phyloP scores from a whole-genome alignment of 2,113 vertebrate species.

The Herpetotheres cachinnans region DNA sequence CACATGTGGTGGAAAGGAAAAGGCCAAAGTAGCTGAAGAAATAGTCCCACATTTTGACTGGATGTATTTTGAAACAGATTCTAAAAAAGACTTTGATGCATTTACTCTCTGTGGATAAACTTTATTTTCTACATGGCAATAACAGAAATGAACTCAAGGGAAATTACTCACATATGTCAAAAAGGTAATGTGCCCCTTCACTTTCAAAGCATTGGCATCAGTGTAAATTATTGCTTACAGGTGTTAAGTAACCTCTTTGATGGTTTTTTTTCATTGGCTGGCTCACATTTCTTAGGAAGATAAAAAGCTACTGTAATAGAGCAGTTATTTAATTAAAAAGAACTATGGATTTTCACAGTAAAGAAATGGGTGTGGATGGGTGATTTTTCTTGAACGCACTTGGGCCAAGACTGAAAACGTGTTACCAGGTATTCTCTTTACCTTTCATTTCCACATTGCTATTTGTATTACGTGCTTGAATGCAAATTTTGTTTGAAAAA shows the following conservation, averaged over 20 bases:
- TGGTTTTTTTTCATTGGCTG: slow-evolving; percentile 34
- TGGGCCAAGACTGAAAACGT: background rate
- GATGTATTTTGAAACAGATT: background rate
- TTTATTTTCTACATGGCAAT: background rate
- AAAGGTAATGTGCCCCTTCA: background rate
- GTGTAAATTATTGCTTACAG: slow-evolving; percentile 61
- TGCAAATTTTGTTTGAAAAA: background rate
- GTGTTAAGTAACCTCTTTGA: slow-evolving; percentile 62
- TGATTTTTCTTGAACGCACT: background rate
- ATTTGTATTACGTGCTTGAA: background rate
- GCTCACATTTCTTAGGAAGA: slow-evolving; percentile 46
- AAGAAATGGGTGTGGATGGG: background rate
- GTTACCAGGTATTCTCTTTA: background rate
- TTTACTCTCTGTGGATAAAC: background rate
- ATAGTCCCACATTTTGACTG: background rate
- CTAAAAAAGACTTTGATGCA: background rate
- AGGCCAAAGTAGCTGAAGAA: background rate
- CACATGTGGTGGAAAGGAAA: background rate
- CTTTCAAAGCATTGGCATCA: slow-evolving; percentile 54
- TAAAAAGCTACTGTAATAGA: slow-evolving; percentile 54
- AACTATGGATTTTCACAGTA: background rate
- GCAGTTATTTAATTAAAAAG: slow-evolving; percentile 53
- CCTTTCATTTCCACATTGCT: background rate
- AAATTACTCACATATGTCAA: slow-evolving; percentile 29
- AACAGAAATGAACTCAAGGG: background rate